These are phyloP conservation scores for Scyliorhinus canicula DNA, from an alignment of 2,797 vertebrate species.

Conservation along the genomic window DNA sequence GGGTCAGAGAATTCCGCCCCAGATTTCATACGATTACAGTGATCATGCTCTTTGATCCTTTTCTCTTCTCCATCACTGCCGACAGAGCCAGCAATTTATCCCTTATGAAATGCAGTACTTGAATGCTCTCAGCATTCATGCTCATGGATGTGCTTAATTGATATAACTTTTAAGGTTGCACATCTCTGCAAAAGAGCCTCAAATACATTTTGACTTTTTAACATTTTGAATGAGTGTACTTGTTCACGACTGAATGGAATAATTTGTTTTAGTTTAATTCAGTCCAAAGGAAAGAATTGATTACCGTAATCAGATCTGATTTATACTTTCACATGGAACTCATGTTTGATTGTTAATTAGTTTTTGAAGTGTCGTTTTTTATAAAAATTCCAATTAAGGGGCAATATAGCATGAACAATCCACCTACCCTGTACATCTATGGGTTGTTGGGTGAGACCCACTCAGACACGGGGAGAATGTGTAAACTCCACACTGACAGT, in stretches of 20 bases:
- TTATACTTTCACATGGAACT: not conserved
- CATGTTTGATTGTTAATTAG: not conserved
- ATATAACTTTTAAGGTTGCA: not conserved
- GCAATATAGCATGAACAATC: no score
- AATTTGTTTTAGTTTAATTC: not conserved
- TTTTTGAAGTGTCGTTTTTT: no score
- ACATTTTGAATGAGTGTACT: not conserved
- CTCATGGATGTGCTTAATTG: not conserved
- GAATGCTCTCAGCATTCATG: not conserved
- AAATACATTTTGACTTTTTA: not conserved
- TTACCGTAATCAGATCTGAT: not conserved
- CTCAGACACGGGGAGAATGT: no score
- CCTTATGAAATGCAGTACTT: not conserved
- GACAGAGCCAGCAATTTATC: not conserved
- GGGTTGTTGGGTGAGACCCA: no score
- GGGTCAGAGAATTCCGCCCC: no score
- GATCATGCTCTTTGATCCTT: not conserved
- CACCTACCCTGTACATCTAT: no score
- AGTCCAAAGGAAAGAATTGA: not conserved
- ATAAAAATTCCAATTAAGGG: no score
- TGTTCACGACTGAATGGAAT: not conserved
- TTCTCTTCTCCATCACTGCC: not conserved
- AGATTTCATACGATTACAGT: not conserved
- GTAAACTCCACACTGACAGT: no score
- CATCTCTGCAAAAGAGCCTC: not conserved